Evolutionary conservation across 64 coral and sea anemone species (phyloP).

Genomic region (Catalaphyllia jardinei): DNA sequence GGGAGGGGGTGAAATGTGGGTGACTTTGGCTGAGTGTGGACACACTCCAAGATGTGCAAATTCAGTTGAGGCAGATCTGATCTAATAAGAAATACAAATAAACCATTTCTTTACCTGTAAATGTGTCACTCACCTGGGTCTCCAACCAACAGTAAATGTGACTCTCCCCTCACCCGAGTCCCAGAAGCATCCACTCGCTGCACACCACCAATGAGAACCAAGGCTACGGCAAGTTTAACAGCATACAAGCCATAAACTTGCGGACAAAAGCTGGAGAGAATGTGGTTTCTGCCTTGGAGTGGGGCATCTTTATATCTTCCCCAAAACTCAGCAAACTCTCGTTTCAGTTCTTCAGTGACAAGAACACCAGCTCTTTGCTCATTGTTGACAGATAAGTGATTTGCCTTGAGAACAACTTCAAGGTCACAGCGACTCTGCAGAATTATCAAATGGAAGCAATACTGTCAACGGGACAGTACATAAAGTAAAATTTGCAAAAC

Average conservation of each 20-base stretch:
- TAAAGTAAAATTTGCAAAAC: too few species aligned
- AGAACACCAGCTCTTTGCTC: conserved; percentile 79
- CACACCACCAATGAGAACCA: conserved; percentile 91
- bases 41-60: too few species aligned
- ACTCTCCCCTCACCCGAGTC: conserved; percentile 88
- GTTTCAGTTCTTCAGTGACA: conserved; percentile 92
- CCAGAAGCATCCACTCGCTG: conserved; percentile 82
- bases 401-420: conserved; percentile 86
- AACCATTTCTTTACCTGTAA: neutral
- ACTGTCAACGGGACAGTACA: too few species aligned
- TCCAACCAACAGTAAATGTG: conserved; percentile 88
- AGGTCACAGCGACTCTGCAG: conserved; percentile 89
- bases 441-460: neutral
- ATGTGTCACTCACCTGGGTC: conserved; percentile 77
- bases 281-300: conserved; percentile 78
- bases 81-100: neutral
- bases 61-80: neutral
- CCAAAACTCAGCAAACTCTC: conserved; percentile 93
- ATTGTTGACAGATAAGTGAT: conserved; percentile 93
- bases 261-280: conserved; percentile 90
- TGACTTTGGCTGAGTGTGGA: too few species aligned
- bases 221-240: conserved; percentile 84
- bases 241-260: conserved; percentile 94
- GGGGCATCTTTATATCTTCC: conserved; percentile 64
- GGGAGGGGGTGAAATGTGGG: too few species aligned